Evolutionary conservation across 1,140 invertebrate genomes (phyloP).

Genomic region (Aphelenchoides besseyi): DNA sequence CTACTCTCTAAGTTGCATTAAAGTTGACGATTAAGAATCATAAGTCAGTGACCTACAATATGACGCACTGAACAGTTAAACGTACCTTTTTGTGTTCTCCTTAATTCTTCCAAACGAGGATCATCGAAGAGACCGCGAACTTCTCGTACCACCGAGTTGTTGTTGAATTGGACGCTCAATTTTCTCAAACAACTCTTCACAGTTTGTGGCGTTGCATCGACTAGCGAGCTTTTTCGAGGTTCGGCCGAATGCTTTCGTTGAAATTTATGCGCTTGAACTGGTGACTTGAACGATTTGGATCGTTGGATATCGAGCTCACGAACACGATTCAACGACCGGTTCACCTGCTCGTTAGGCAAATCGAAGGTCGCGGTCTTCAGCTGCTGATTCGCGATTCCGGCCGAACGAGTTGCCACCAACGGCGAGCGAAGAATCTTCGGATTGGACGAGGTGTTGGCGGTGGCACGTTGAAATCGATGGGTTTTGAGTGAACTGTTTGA

Average conservation of each 20-base stretch:
- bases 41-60: too few relatives aligned
- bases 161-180: conserved; percentile 22
- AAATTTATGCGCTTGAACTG: not conserved
- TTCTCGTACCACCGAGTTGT: conserved; percentile 17
- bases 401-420: not conserved
- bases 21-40: too few relatives aligned
- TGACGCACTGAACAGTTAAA: too few relatives aligned
- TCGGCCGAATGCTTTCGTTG: not conserved
- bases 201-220: conserved; percentile 23
- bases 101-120: not conserved
- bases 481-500: not conserved
- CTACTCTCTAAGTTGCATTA: too few relatives aligned
- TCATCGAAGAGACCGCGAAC: conserved; percentile 27
- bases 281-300: conserved; percentile 25
- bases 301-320: conserved; percentile 2
- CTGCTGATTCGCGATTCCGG: not conserved
- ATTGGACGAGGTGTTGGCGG: not conserved
- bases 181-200: conserved; percentile 19
- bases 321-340: not conserved
- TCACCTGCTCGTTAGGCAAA: not conserved
- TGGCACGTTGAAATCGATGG: not conserved
- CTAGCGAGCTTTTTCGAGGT: conserved; percentile 26
- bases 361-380: not conserved
- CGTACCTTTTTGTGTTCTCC: not conserved
- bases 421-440: not conserved